Conservation (phyloP, 1,140 invertebrate genomes). For the Sycophaga agraensis region DNA sequence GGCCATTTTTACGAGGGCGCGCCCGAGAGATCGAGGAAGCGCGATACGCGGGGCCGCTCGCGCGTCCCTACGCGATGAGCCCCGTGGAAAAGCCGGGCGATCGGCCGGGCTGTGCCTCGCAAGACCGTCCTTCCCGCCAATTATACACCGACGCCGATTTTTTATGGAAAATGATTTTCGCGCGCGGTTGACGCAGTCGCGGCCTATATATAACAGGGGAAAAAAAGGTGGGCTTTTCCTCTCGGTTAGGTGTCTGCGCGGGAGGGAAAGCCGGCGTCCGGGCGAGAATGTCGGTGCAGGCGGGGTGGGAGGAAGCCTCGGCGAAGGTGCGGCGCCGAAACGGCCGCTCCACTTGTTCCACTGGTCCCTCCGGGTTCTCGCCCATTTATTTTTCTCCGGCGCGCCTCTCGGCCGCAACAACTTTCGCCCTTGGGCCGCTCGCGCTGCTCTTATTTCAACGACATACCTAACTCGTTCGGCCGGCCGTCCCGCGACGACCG, state of each 20-base stretch:
- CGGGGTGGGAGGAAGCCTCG: not conserved
- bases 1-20: not conserved
- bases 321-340: conserved; percentile 30
- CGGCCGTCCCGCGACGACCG: conserved; percentile 28
- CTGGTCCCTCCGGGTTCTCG: conserved; percentile 32
- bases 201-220: too few species aligned
- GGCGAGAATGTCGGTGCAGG: too few species aligned
- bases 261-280: too few species aligned
- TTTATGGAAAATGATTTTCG: too few species aligned
- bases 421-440: conserved; percentile 53
- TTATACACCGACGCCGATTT: too few species aligned
- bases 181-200: too few species aligned
- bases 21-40: not conserved
- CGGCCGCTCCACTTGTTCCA: conserved; percentile 41
- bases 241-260: too few species aligned
- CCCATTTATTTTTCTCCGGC: not conserved
- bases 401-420: conserved; percentile 39
- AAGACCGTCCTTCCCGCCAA: too few species aligned
- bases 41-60: not conserved
- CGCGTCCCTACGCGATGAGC: not conserved
- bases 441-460: conserved; percentile 56
- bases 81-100: too few species aligned
- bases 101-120: too few species aligned
- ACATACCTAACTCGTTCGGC: conserved; percentile 53
- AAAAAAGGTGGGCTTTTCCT: too few species aligned